Evolutionary conservation across 2,113 vertebrate species (phyloP).

Genomic region (Cariama cristata): DNA sequence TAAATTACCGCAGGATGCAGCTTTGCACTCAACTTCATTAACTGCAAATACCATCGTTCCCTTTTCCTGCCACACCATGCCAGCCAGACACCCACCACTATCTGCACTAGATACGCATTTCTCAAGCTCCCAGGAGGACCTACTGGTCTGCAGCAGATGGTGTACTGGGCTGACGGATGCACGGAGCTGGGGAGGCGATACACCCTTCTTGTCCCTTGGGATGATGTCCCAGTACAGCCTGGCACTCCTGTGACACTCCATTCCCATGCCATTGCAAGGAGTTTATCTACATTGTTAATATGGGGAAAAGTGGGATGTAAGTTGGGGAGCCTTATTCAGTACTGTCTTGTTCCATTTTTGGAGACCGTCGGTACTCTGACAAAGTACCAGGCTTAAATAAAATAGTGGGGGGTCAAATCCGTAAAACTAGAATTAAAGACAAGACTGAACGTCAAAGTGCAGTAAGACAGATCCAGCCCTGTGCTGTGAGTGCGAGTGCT

Average conservation of each 20-base stretch:
- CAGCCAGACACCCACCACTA: background rate
- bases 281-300: background rate
- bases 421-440: background rate
- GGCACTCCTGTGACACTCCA: background rate
- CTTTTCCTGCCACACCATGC: background rate
- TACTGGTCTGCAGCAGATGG: background rate
- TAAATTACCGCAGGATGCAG: background rate
- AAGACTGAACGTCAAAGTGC: background rate
- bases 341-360: background rate
- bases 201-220: background rate
- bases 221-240: background rate
- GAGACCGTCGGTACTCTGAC: background rate
- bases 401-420: background rate
- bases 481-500: accelerated
- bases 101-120: background rate
- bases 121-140: background rate
- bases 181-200: background rate
- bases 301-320: accelerated
- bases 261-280: background rate
- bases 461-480: background rate
- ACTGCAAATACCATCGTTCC: accelerated
- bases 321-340: background rate
- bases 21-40: conserved; percentile 31
- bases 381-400: background rate
- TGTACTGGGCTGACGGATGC: background rate